Base-by-base conservation (phyloP, 2,888 invertebrate species). In the Drosophila picticornis region DNA sequence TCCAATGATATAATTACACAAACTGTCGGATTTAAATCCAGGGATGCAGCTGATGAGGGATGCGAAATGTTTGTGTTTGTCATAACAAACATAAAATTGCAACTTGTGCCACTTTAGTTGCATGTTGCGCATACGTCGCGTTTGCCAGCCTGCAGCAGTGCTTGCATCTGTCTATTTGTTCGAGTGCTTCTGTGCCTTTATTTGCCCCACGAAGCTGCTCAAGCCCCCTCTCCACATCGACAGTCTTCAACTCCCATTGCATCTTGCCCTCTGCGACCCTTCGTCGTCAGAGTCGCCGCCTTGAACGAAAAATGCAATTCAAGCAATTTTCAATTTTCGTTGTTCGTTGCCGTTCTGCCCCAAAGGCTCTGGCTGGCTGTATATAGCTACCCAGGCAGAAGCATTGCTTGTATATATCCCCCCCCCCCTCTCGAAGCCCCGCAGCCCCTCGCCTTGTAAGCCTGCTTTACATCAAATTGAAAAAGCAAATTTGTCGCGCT, bases 251-350 rank as follows among this genome's bases (percentile, higher is more conserved):
- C 52, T 31, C 27, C 1, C 38, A 19, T 13, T 43, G 11, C 31
- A 31, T 6, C 36, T 31, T 31, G 27, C 51, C 55, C 55, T 55
- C 27, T 56, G 64, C 53, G 53, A 29, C 63, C 43, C 62, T 56
- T 71, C 65, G 69, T 81, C 68, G 9, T 5, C 75, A 25, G 25
- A 78, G 77, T 53, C 53, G 55, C 51, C 57, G 71, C 40, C 63
- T 75, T 75, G 48, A 69, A 57, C 65, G 67, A 66, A 72, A 77
- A 88, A 73, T 85, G 88, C 85, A 88, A 85, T 86, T 90, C 74
- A 72, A 85, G 89, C 90, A 76, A 88, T 90, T 90, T 88, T 90
- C 90, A 82, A 90, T 90, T 90, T 90, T 72, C 77, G 68, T 77
- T 82, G 77, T 63, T 63, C 69, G 65, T 57, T 58, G 64, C 66